These are phyloP conservation scores for Microtus pennsylvanicus DNA, from an alignment of 2,113 vertebrate genomes.

Conservation along the genomic window DNA sequence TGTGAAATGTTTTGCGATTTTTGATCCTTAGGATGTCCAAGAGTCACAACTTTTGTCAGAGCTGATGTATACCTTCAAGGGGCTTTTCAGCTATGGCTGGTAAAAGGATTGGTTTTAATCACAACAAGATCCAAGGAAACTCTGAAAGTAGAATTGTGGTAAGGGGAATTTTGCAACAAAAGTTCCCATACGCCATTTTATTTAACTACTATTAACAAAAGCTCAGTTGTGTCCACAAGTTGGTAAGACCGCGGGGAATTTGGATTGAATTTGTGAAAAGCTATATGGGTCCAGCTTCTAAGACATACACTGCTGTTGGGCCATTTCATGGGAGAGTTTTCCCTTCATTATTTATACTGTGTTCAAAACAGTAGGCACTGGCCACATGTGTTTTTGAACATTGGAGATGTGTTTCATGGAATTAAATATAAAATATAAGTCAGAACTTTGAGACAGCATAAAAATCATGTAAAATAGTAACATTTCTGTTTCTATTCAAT, in stretches of 20 bases:
- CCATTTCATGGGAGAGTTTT: conserved; percentile 8
- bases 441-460: background rate
- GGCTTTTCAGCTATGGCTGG: background rate
- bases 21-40: background rate
- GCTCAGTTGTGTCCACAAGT: background rate
- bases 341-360: background rate
- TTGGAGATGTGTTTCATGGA: background rate
- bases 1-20: background rate
- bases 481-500: background rate
- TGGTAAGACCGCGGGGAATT: background rate
- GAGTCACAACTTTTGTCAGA: background rate
- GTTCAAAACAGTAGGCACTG: background rate
- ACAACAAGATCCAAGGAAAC: background rate
- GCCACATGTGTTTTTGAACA: background rate
- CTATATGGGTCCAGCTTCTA: background rate
- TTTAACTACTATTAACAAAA: background rate
- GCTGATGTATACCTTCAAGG: background rate
- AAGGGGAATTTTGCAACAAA: background rate
- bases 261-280: conserved; percentile 16
- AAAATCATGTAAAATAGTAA: background rate
- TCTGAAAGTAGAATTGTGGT: background rate
- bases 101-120: background rate
- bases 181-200: background rate
- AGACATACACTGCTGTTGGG: background rate
- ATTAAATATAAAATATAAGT: conserved; percentile 3